These are phyloP conservation scores for Clusia tigrina DNA, from an alignment of 2,888 invertebrate species.

Conservation along the genomic window DNA sequence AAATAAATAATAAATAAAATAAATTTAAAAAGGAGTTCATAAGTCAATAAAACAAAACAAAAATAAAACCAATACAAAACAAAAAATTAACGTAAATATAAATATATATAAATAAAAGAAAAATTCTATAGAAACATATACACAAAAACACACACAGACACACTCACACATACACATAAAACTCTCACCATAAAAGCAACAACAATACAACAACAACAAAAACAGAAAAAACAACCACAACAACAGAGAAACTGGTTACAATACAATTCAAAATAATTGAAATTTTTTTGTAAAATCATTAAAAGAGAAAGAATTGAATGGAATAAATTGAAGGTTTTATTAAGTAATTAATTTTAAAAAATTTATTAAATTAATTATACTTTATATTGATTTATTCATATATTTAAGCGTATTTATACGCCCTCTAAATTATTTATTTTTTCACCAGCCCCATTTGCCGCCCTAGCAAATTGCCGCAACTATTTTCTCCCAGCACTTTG, in stretches of 20 bases:
- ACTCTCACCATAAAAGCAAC: constrained; percentile 39
- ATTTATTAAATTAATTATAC: not conserved
- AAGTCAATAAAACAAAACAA: constrained; percentile 34
- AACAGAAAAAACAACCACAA: too few relatives aligned
- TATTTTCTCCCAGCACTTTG: not conserved
- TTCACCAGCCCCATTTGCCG: not conserved
- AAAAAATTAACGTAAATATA: constrained; percentile 13
- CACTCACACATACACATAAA: constrained; percentile 33
- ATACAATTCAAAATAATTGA: constrained; percentile 17
- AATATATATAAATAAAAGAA: constrained; percentile 27
- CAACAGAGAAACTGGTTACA: constrained; percentile 52
- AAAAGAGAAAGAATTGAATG: constrained; percentile 40
- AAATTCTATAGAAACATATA: constrained; percentile 38
- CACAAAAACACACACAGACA: constrained; percentile 26
- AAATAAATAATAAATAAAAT: constrained; percentile 26
- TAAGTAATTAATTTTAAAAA: constrained; percentile 17
- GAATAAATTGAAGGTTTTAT: constrained; percentile 20
- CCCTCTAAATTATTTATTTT: not conserved
- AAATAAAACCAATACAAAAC: constrained; percentile 23
- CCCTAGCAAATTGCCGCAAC: not conserved
- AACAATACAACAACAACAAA: constrained; percentile 22
- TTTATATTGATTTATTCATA: constrained; percentile 14
- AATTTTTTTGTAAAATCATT: constrained; percentile 40
- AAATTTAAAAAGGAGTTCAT: constrained; percentile 32
- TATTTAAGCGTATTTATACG: constrained; percentile 31